phyloP scores from a whole-genome alignment of 2,113 vertebrate genomes.

The Phaethornis superciliosus region DNA sequence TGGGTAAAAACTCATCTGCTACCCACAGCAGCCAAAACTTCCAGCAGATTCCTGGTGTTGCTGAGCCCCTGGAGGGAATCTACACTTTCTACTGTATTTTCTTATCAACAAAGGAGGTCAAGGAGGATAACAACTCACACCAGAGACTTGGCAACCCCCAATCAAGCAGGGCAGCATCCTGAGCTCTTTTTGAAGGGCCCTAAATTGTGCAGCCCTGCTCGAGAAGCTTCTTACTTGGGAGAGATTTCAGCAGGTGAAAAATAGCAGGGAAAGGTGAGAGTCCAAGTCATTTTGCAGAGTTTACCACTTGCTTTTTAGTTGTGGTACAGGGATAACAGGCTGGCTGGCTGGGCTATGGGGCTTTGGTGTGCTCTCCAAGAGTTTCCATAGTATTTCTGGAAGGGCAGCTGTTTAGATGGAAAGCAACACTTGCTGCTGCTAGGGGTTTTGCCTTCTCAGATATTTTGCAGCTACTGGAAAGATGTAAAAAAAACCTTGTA shows the following conservation, averaged over 20 bases:
- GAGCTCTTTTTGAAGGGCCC: neutral
- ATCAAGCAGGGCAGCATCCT: neutral
- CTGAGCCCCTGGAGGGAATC: neutral
- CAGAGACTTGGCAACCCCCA: neutral
- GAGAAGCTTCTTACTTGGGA: neutral
- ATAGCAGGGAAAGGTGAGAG: neutral
- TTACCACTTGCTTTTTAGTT: neutral
- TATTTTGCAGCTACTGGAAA: neutral
- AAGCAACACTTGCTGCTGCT: neutral
- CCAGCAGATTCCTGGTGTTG: neutral
- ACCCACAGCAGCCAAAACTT: neutral
- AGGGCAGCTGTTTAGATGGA: neutral
- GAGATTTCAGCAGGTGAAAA: neutral
- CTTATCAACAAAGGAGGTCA: neutral
- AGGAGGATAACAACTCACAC: neutral
- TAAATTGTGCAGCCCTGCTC: neutral
- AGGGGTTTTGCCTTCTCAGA: neutral
- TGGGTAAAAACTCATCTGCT: neutral
- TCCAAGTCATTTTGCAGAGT: neutral
- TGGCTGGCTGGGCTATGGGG: neutral
- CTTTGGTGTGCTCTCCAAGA: neutral
- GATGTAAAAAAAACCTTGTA: neutral
- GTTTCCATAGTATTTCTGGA: neutral
- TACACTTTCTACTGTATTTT: neutral
- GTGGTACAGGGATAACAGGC: accelerated